Evolutionary conservation across 2,888 invertebrate genomes (phyloP), one percentile per base, ranked within the genome.

Genomic region (Protophormia terraenovae): DNA sequence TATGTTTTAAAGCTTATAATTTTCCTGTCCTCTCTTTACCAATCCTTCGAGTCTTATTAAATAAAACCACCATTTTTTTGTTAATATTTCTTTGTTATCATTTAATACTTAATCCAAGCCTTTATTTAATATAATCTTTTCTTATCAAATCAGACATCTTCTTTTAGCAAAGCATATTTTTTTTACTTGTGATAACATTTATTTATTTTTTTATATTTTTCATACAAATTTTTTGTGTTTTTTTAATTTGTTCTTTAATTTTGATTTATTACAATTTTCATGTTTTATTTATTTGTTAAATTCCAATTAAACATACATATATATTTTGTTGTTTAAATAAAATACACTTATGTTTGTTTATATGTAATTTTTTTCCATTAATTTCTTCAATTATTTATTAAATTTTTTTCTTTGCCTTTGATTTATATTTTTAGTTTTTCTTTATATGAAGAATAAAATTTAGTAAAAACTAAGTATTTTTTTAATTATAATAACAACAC

Each of bases 31-130:
- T n/a, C n/a, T n/a, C n/a, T n/a, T n/a, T n/a, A n/a, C n/a, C n/a
- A n/a, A 32, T 27, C 27, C 45, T 27, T 1, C 16, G 4, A 67
- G 19, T 12, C 10, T 6, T 1, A n/a, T 62, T 35, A 66, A 76
- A 76, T 66, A 53, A 76, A 76, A 76, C 38, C 6, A 50, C 16
- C 0, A 3, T 62, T 32, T 24, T 6, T 3, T 1, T 24, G 35
- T 75, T 64, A 55, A 29, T 29, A 16, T 24, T 45, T 60, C 47
- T 38, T 55, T 71, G n/a, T 69, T 77, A 16, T 62, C 10, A 50
- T 55, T 55, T 72, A 64, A 66, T 66, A 55, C 64, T 73, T 73
- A 73, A 73, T 73, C 58, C 80, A 73, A 80, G 73, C 80, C 66
- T 66, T 76, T 66, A 53, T 64, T 64, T 64, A 55, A 32, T 71